Base-by-base conservation (phyloP, 2,113 vertebrate species). In the Labeo catla region DNA sequence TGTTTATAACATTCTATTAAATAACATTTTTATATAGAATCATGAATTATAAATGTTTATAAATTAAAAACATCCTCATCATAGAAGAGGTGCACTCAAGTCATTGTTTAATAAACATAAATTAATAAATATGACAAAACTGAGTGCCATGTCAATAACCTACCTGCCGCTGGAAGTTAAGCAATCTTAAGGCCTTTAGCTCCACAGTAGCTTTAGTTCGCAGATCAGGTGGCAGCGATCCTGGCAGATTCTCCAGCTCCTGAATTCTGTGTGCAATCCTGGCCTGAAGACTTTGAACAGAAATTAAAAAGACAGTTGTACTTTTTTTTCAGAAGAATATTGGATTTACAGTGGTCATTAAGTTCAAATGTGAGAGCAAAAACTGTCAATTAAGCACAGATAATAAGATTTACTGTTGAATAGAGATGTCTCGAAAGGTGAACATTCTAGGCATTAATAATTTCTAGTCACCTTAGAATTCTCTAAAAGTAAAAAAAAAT, bases 91-190 rank as follows among this genome's bases (percentile, higher is more conserved):
- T 66, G 63, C 34, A 66, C 21, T n/a, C 9, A n/a, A 47, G 47
- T 57, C 23, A 59, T 8, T 59, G 57, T 9, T 28, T 28, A 28
- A 28, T 28, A 28, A 28, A 28, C 28, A 23, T 76, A 76, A n/a
- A 36, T 78, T 4, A 34, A 77, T 16, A 39, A 3, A 76, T 23
- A 4, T 13, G 73, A 50, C n/a, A 76, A 76, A 23, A 49, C 15
- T 4, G 0, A 34, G 23, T 77, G 11, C 9, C 36, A 45, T 84
- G 76, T 34, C 49, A 16, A 4, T 77, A 28, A 63, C 19, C 16
- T 6, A 99, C 98, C 97, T 99, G 98, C 2, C 98, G 96, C 19
- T 99, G 98, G 90, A 99, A 99, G 93, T 99, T 99, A 83, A 99
- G 95, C 82, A 99, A 93, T 63, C 98, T 95, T 84, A 99, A 95